These are phyloP conservation scores for Neodon shergylaensis DNA, from an alignment of 2,113 vertebrate species.

Conservation along the genomic window DNA sequence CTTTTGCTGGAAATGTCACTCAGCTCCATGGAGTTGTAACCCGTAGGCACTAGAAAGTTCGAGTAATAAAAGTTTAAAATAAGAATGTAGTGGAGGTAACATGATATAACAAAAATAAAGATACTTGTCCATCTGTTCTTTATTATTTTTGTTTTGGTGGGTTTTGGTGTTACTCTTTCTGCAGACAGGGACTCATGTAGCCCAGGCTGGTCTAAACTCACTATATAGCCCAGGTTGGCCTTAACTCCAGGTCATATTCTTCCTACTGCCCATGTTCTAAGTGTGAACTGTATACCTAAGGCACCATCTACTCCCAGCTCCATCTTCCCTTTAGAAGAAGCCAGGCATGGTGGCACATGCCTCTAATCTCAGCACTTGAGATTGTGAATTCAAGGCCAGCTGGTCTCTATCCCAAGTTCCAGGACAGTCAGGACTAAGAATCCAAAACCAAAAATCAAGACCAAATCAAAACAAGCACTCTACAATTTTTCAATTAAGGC, in stretches of 20 bases:
- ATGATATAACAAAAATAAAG: not conserved
- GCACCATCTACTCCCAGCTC: not conserved
- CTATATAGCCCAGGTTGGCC: not conserved
- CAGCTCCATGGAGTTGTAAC: conserved; percentile 5
- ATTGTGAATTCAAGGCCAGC: not conserved
- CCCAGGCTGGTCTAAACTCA: not conserved
- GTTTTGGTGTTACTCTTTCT: not conserved
- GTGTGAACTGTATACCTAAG: not conserved
- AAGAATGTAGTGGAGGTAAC: not conserved
- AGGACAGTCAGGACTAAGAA: not conserved
- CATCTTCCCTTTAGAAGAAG: not conserved
- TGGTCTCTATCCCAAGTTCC: not conserved
- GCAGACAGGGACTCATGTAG: not conserved
- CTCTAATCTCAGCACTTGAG: not conserved
- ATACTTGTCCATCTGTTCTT: not conserved
- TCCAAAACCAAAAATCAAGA: not conserved
- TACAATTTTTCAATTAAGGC: not conserved
- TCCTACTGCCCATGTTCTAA: not conserved
- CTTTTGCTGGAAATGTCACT: conserved; percentile 65
- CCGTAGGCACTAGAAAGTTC: not conserved
- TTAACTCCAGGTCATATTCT: not conserved
- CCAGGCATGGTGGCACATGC: not conserved
- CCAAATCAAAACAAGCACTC: not conserved
- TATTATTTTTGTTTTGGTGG: not conserved
- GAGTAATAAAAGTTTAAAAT: not conserved